These are phyloP conservation scores for Gobio gobio DNA, from an alignment of 2,113 vertebrate genomes.

Conservation along the genomic window DNA sequence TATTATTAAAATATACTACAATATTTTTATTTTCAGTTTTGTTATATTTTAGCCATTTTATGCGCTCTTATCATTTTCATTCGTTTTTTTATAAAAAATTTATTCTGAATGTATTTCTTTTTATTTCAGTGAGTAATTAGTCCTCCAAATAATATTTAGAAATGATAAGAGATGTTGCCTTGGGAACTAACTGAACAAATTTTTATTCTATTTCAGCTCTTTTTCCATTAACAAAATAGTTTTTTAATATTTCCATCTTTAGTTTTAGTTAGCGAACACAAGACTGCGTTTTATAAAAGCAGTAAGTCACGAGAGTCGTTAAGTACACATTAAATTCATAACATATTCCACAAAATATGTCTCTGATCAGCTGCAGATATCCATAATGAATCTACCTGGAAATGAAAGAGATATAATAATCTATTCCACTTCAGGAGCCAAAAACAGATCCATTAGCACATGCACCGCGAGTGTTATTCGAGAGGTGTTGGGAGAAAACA, in stretches of 20 bases:
- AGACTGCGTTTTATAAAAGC: not conserved
- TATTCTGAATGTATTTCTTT: not conserved
- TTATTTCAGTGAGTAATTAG: not conserved
- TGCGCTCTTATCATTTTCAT: not conserved
- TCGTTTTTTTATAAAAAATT: not conserved
- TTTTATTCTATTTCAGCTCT: too few relatives aligned
- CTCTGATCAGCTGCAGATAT: not conserved
- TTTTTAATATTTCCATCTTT: not conserved
- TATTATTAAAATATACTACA: too few relatives aligned
- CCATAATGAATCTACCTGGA: not conserved
- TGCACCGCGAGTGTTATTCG: not conserved
- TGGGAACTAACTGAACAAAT: too few relatives aligned
- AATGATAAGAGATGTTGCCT: too few relatives aligned
- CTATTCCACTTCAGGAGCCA: not conserved
- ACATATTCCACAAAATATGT: not conserved
- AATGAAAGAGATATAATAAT: conserved; percentile 4
- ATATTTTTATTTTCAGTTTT: not conserved
- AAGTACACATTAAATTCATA: not conserved
- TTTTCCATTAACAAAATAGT: not conserved
- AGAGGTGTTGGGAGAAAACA: not conserved
- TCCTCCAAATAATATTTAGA: not conserved
- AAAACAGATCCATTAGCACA: not conserved
- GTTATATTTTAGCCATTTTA: not conserved
- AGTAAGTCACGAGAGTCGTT: not conserved
- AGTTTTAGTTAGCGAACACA: not conserved